Conservation (phyloP, 2,888 invertebrate genomes). For the Aquatica leii region DNA sequence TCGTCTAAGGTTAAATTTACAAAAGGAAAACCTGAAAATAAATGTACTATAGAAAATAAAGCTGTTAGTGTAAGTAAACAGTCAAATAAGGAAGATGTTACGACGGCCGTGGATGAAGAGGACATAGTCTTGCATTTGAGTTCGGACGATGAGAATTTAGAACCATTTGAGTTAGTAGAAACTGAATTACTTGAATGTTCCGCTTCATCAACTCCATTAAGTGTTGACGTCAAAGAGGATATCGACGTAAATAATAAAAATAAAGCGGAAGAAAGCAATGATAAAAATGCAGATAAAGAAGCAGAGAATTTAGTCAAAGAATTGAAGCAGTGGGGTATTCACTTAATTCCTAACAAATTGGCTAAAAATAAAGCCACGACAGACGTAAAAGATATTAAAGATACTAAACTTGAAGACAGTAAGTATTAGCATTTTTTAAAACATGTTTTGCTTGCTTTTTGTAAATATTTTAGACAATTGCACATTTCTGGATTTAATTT, state of each 20-base stretch:
- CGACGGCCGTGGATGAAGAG: background rate
- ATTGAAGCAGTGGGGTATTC: conserved; percentile 55
- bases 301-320: conserved; percentile 51
- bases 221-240: background rate
- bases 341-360: conserved; percentile 51
- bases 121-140: conserved; percentile 38
- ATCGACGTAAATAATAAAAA: background rate
- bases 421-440: background rate
- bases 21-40: conserved; percentile 1
- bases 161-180: conserved; percentile 37
- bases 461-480: too few relatives aligned
- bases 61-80: too few relatives aligned
- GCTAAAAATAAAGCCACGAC: background rate
- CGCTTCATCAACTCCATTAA: conserved; percentile 17
- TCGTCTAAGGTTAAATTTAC: too few relatives aligned
- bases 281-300: conserved; percentile 41
- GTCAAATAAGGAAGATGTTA: background rate
- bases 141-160: conserved; percentile 42
- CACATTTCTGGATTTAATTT: too few relatives aligned
- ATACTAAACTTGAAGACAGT: background rate
- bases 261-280: background rate
- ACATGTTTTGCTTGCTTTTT: too few relatives aligned
- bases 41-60: background rate
- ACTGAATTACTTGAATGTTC: conserved; percentile 29
- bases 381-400: background rate